Evolutionary conservation across 1,140 invertebrate genomes (phyloP), one percentile per base, ranked within the genome.

Genomic region (Ctenoplectra terminalis): DNA sequence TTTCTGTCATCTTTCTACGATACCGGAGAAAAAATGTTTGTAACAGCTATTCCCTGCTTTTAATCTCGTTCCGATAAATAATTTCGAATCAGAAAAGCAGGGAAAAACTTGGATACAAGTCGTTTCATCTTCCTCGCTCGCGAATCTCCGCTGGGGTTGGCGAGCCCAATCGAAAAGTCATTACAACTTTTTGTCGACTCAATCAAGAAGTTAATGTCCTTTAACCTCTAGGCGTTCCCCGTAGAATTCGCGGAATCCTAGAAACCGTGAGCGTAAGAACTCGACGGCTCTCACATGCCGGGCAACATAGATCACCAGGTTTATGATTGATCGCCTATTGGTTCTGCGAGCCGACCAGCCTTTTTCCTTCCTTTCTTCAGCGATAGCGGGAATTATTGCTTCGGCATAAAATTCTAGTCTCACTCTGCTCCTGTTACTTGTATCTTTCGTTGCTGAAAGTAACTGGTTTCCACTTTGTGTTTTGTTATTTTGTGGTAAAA

Each of bases 121-220:
- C 60, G 54, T 20, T 52, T n/a, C 13, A n/a, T 71, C 69, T 50
- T 60, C 56, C 66, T 64, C 40, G 50, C 40, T 67, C 63, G 50
- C 50, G 84, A 71, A 66, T 87, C 74, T 82, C 56, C 52, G 56
- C 31, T 31, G 64, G 40, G 58, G 46, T 56, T 48, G 58, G 31
- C 52, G 60, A 73, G 82, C 67, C 78, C 86, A 90, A 91, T 93
- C 90, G 87, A 93, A 93, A 93, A 90, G 87, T 92, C 92, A 93
- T 93, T 93, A 92, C 84, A 92, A 92, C 90, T 93, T 93, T 93
- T 93, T 93, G 88, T 85, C 85, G 84, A 92, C 90, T 90, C 90
- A 92, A 93, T 93, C 92, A 91, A 89, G 91, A 93, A 93, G 89
- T 93, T 92, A 92, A 93, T 92, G 92, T 93, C 92, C 90, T 92